Percentiles rank a stretch among this genome's conserved stretches.
Evolutionary conservation across 2,113 vertebrate species (phyloP).

Genomic region (Sebastes fasciatus): DNA sequence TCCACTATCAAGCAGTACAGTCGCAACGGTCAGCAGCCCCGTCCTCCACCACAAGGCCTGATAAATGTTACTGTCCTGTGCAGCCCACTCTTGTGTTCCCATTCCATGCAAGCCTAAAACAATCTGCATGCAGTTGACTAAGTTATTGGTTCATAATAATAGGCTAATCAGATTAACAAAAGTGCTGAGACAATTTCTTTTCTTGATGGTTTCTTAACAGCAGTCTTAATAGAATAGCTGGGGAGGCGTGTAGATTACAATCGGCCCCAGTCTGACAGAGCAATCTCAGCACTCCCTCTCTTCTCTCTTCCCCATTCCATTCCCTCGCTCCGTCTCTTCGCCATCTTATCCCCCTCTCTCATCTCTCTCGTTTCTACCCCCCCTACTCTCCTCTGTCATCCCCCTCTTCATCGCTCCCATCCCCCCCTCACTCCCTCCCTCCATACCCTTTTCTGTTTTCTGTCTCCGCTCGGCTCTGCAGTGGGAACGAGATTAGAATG

Average conservation of each 20-base stretch:
- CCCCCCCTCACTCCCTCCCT: constrained; percentile 52
- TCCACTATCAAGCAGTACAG: constrained; percentile 96
- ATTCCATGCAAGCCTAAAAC: constrained; percentile 69
- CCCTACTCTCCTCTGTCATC: constrained; percentile 10
- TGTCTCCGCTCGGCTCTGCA: constrained; percentile 75
- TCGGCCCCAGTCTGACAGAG: constrained; percentile 80
- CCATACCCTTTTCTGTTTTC: constrained; percentile 72
- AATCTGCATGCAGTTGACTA: constrained; percentile 80
- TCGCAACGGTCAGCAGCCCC: constrained; percentile 89
- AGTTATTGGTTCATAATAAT: constrained; percentile 84
- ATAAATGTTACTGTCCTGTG: constrained; percentile 36
- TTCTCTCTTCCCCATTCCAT: constrained; percentile 52
- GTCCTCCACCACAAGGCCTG: neutral
- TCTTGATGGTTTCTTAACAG: constrained; percentile 86
- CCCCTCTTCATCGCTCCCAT: constrained; percentile 19
- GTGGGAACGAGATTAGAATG: constrained; percentile 84
- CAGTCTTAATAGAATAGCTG: constrained; percentile 85
- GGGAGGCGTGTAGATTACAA: constrained; percentile 85
- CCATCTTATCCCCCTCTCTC: constrained; percentile 75
- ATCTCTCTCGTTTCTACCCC: constrained; percentile 65
- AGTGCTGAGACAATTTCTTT: constrained; percentile 85
- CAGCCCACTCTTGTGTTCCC: constrained; percentile 35
- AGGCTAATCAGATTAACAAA: constrained; percentile 86
- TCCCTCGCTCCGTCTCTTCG: constrained; percentile 61
- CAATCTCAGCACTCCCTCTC: constrained; percentile 81